A percentile compares a stretch with the other conserved stretches of the same genome.
These are phyloP conservation scores for Myotis vivesi DNA, from an alignment of 2,797 vertebrate species.

Conservation along the genomic window DNA sequence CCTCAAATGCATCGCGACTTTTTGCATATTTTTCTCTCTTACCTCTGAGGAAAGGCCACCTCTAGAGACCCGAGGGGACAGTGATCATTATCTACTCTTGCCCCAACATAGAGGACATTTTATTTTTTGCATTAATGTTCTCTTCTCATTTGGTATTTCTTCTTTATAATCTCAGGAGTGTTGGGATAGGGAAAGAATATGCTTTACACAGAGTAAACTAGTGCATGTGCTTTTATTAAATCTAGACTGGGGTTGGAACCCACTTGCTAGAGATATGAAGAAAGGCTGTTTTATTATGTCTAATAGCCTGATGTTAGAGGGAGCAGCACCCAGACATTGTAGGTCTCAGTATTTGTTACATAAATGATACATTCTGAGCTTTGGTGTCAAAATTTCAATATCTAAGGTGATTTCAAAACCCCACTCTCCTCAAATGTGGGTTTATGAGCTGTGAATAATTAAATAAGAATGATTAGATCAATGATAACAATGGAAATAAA, in stretches of 20 bases:
- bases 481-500: not conserved
- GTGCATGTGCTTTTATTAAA: conserved; percentile 30
- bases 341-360: not conserved
- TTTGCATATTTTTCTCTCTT: not conserved
- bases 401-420: conserved; percentile 28
- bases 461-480: conserved; percentile 19
- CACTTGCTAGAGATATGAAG: not conserved
- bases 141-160: conserved; percentile 32
- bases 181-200: not conserved
- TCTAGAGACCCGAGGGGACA: not conserved
- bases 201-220: not conserved
- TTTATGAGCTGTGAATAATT: conserved; percentile 9
- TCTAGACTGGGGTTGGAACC: not conserved
- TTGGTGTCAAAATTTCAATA: conserved; percentile 24
- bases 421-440: not conserved
- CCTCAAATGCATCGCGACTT: not conserved
- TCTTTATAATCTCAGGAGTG: not conserved
- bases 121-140: not conserved
- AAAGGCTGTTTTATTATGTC: not conserved
- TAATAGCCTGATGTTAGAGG: not conserved
- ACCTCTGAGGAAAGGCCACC: not conserved
- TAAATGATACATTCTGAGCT: not conserved
- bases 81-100: not conserved
- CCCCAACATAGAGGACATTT: not conserved
- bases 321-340: not conserved